Evolutionary conservation across 2,797 vertebrate genomes (phyloP).

Genomic region (Phalanger gymnotis): DNA sequence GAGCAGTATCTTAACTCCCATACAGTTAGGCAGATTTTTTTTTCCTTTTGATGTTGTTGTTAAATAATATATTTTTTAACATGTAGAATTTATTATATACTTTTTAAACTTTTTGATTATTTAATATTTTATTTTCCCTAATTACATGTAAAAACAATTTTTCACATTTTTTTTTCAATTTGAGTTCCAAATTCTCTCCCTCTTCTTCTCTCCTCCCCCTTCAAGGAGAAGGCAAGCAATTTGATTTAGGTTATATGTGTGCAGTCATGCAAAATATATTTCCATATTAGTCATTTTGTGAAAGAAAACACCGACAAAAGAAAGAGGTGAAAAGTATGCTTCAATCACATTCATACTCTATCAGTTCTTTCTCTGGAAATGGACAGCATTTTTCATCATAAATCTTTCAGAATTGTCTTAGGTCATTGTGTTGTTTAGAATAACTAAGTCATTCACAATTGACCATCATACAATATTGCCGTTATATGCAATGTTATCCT

Average conservation of each 20-base stretch:
- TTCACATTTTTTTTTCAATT: background rate
- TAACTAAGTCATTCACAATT: background rate
- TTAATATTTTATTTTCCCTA: background rate
- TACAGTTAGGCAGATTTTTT: background rate
- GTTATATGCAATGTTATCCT: background rate
- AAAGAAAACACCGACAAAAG: background rate
- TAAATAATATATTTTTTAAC: background rate
- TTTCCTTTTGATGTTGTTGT: background rate
- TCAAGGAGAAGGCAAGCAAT: background rate
- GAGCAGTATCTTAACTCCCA: background rate
- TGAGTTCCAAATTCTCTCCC: background rate
- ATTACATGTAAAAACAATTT: background rate
- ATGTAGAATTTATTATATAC: background rate
- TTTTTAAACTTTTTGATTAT: background rate
- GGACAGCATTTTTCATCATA: background rate
- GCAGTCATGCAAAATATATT: background rate
- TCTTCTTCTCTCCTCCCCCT: background rate
- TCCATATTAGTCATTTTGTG: background rate
- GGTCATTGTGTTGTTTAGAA: background rate
- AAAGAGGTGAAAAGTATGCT: background rate
- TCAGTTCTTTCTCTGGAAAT: background rate
- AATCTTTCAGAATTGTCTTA: background rate
- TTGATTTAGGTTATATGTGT: background rate
- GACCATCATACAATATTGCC: background rate
- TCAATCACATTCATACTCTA: background rate